Conservation (phyloP, 2,113 vertebrate genomes). For the Desmodus rotundus region DNA sequence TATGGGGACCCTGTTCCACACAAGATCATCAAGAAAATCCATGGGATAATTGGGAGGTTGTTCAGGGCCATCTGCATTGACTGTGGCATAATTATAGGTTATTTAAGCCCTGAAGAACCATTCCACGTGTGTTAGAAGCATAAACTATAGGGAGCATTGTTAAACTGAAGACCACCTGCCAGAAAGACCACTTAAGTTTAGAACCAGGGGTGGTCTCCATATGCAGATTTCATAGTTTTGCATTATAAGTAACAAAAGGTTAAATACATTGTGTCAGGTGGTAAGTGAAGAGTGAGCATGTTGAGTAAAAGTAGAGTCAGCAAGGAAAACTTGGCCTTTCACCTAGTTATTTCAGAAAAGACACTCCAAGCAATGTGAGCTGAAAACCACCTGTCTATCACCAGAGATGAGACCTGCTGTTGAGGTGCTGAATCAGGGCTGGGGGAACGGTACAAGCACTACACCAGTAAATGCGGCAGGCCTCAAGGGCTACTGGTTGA, state of each 20-base stretch:
- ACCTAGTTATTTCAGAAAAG: not conserved
- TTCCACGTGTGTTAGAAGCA: not conserved
- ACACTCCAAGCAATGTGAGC: not conserved
- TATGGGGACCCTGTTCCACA: not conserved
- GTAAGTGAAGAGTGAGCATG: not conserved
- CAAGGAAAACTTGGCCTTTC: not conserved
- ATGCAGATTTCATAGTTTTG: conserved; percentile 12
- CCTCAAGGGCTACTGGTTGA: not conserved
- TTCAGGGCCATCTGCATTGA: not conserved
- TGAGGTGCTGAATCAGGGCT: not conserved
- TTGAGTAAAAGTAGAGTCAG: not conserved
- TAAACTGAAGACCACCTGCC: conserved; percentile 22
- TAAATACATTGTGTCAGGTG: not conserved
- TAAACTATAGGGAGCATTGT: not conserved
- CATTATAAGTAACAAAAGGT: not conserved
- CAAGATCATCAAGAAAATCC: conserved; percentile 9
- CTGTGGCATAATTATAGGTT: not conserved
- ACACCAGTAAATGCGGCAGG: not conserved
- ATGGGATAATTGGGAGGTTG: not conserved
- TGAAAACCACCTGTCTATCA: not conserved
- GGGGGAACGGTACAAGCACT: not conserved
- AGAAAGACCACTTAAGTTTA: conserved; percentile 14
- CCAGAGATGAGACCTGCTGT: not conserved
- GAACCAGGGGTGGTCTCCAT: conserved; percentile 37
- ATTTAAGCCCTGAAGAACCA: not conserved